A percentile compares a stretch with the other conserved stretches of the same genome.
Conservation (phyloP, 2,113 vertebrate genomes). For the Alosa alosa region DNA sequence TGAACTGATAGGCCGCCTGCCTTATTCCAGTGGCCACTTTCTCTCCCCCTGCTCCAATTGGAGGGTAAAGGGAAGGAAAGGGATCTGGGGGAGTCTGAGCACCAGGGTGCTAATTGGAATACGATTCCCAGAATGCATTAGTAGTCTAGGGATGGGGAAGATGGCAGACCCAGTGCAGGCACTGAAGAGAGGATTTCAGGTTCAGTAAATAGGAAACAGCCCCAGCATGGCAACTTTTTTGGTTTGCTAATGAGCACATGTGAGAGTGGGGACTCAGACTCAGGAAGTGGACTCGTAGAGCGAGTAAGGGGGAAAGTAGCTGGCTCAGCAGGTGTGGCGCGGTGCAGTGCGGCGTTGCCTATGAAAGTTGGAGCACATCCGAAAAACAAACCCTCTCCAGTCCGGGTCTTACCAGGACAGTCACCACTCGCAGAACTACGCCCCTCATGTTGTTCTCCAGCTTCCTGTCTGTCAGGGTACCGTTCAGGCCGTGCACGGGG, state of each 20-base stretch:
- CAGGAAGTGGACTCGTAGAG: background rate
- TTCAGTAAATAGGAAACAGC: background rate
- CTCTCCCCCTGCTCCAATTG: background rate
- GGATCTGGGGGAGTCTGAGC: background rate
- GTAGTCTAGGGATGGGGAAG: background rate
- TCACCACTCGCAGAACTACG: constrained; percentile 92
- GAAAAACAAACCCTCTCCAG: background rate
- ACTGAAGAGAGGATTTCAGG: background rate
- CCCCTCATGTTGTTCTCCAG: constrained; percentile 98
- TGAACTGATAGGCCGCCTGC: constrained; percentile 34
- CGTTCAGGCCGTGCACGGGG: constrained; percentile 90
- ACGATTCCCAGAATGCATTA: background rate
- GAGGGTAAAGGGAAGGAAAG: background rate
- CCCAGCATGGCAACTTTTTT: background rate
- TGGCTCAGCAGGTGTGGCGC: background rate
- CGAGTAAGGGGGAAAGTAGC: background rate
- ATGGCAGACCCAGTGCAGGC: background rate
- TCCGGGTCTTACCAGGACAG: constrained; percentile 84
- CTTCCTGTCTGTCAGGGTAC: constrained; percentile 92
- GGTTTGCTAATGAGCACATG: background rate
- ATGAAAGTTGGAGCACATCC: background rate
- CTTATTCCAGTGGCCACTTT: background rate
- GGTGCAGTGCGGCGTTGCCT: background rate
- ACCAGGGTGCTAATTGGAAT: background rate
- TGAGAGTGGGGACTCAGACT: background rate